Base-by-base conservation (phyloP, 2,888 invertebrate genomes). In the Tipula vernalis region DNA sequence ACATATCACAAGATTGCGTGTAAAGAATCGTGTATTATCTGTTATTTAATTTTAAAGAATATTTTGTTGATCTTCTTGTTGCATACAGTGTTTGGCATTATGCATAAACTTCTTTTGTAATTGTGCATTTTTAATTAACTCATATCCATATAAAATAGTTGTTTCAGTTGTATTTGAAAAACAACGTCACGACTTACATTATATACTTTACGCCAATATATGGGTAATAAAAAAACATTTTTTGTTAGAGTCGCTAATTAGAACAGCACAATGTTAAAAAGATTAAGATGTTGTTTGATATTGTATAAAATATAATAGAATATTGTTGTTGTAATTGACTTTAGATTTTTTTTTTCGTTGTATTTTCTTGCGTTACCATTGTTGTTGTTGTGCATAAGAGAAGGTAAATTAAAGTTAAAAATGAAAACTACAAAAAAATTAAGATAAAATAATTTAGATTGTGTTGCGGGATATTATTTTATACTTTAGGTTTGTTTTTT, bases 221-320 rank as follows among this genome's bases (percentile, higher is more conserved):
- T 51, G 51, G 51, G 6, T 15, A 15, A 51, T 51, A 15, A 44
- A 44, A 44, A 44, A 44, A 44, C 44, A 44, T 44, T 44, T 44
- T 44, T 15, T 71, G 5, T 36, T 83, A 41, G 2, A 15, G 84
- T 84, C 41, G 39, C 84, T 84, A 84, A 84, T 84, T 84, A 84
- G 84, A 84, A 84, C 84, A 84, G 84, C 84, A 84, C 84, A 84
- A 84, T 84, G 84, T 84, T 84, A 84, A 39, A 71, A 84, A 84
- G 84, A 84, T 84, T 84, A 84, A 84, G 84, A 84, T 84, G 84
- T 84, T 39, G 36, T 84, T 84, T 28, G 28, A 71, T 71, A 71
- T 71, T 71, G 28, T 28, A 71, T 28, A 28, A 39, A 39, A 28
- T 2, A 28, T 57, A 13, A 57, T 57, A 51, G 47, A 51, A 2